Evolutionary conservation across 2,113 vertebrate species (phyloP).

Genomic region (Argyrosomus japonicus): DNA sequence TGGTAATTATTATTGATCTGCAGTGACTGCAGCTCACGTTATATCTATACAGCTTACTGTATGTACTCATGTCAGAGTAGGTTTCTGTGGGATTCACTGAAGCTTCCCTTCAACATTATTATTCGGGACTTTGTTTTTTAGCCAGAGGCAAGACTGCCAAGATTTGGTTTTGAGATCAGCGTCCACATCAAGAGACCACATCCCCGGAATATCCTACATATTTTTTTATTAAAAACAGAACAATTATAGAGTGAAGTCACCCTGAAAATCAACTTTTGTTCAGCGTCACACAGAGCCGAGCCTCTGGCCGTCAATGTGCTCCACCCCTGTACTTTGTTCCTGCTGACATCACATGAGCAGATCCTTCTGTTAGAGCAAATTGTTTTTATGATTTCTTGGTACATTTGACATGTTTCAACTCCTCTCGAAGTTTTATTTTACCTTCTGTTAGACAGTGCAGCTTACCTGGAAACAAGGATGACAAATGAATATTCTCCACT

Average conservation of each 20-base stretch:
- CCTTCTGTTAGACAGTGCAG: neutral
- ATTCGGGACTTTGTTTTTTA: neutral
- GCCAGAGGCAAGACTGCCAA: neutral
- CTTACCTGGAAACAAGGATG: neutral
- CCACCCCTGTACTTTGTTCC: slow-evolving; percentile 48
- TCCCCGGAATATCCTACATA: neutral
- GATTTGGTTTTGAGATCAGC: slow-evolving; percentile 4
- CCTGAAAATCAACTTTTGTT: slow-evolving; percentile 54
- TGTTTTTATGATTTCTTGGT: neutral
- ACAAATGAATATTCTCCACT: neutral
- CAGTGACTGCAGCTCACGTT: too few relatives aligned
- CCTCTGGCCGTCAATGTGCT: slow-evolving; percentile 41
- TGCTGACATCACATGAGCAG: slow-evolving; percentile 47
- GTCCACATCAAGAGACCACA: neutral
- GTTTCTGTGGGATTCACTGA: neutral
- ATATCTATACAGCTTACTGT: neutral
- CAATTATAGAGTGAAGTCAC: slow-evolving; percentile 15
- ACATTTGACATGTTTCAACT: slow-evolving; percentile 8
- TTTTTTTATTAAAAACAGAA: slow-evolving; percentile 19
- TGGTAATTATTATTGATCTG: too few relatives aligned
- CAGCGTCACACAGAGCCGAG: slow-evolving; percentile 1
- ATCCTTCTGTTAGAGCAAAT: neutral
- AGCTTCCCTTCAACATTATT: slow-evolving; percentile 12
- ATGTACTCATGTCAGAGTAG: neutral
- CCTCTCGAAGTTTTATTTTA: neutral